A percentile compares a stretch with the other conserved stretches of the same genome.
Conservation (phyloP, 2,888 invertebrate genomes). For the Cynaeus angustus region DNA sequence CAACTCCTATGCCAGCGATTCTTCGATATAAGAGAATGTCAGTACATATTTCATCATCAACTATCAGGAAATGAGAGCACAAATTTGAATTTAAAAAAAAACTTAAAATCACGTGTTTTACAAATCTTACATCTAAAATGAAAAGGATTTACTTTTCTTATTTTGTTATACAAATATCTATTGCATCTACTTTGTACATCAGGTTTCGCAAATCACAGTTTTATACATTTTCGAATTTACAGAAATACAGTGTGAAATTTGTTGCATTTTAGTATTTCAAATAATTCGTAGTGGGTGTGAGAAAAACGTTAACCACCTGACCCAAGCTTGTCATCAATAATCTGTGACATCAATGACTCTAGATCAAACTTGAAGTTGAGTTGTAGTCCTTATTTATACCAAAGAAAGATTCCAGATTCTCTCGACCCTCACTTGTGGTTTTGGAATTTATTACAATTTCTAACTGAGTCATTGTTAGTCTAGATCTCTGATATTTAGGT, state of each 20-base stretch:
- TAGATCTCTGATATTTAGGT: slow-evolving; percentile 54
- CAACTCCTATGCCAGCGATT: too few relatives aligned
- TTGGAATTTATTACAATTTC: slow-evolving; percentile 62
- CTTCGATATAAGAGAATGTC: too few relatives aligned
- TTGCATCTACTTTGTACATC: too few relatives aligned
- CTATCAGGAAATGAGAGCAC: too few relatives aligned
- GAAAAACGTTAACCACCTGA: slow-evolving; percentile 65
- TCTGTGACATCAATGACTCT: slow-evolving; percentile 69
- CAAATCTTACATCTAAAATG: too few relatives aligned
- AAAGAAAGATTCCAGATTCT: slow-evolving; percentile 40
- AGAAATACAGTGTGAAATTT: neutral
- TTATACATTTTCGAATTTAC: too few relatives aligned
- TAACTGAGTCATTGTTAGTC: slow-evolving; percentile 60
- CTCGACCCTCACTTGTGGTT: slow-evolving; percentile 56
- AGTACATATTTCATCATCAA: too few relatives aligned
- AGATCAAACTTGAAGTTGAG: slow-evolving; percentile 55
- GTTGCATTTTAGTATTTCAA: slow-evolving; percentile 12
- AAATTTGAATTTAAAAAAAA: too few relatives aligned
- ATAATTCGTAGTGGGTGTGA: slow-evolving; percentile 66
- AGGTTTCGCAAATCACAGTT: too few relatives aligned
- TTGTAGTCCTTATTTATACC: slow-evolving; percentile 51
- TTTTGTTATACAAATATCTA: too few relatives aligned
- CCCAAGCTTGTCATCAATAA: slow-evolving; percentile 70
- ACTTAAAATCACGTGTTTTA: too few relatives aligned
- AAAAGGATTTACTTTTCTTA: too few relatives aligned